Conservation (phyloP, 2,888 invertebrate genomes). For the Baronia brevicornis region DNA sequence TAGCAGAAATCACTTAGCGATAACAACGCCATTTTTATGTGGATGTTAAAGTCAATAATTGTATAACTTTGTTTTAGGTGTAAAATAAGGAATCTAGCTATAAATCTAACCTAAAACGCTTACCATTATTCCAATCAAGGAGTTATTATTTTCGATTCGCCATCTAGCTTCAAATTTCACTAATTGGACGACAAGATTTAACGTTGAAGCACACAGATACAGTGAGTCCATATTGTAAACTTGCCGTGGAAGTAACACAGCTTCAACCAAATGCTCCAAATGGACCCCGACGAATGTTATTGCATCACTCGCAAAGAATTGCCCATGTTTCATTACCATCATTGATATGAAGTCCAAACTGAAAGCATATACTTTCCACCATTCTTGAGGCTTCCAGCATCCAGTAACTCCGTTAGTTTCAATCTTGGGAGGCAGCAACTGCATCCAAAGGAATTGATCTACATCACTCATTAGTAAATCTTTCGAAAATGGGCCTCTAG, state of each 20-base stretch:
- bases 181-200: slow-evolving; percentile 72
- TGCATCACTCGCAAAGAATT: slow-evolving; percentile 74
- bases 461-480: slow-evolving; percentile 76
- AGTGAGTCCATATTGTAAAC: slow-evolving; percentile 74
- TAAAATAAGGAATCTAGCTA: slow-evolving; percentile 23
- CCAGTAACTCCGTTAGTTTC: slow-evolving; percentile 33
- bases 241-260: slow-evolving; percentile 74
- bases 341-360: slow-evolving; percentile 77
- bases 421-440: slow-evolving; percentile 75
- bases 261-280: slow-evolving; percentile 77
- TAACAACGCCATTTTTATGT: too few species aligned
- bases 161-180: slow-evolving; percentile 75
- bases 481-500: slow-evolving; percentile 74
- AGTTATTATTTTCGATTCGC: slow-evolving; percentile 74
- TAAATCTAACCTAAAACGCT: slow-evolving; percentile 25
- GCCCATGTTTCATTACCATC: slow-evolving; percentile 76
- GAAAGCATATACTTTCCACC: slow-evolving; percentile 78
- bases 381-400: slow-evolving; percentile 74
- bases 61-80: too few species aligned
- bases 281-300: slow-evolving; percentile 79
- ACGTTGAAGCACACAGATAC: slow-evolving; percentile 73
- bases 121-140: slow-evolving; percentile 75
- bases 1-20: too few species aligned
- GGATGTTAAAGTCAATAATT: too few species aligned
- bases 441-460: slow-evolving; percentile 76